phyloP scores from a whole-genome alignment of 2,888 invertebrate genomes.

The Brachynemurus nebulosus region DNA sequence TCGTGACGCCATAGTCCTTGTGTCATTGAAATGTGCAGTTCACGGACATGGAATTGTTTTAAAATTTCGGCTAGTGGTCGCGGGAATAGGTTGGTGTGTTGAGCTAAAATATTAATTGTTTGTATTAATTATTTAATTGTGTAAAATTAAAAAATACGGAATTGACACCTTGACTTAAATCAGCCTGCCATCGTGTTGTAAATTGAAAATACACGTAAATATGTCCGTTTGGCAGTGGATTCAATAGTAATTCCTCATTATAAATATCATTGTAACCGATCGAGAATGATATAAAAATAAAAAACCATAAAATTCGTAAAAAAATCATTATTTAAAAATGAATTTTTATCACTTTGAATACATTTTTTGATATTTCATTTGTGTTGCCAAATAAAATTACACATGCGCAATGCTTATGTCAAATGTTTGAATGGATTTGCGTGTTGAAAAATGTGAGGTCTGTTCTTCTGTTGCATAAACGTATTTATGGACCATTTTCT shows the following conservation, averaged over 20 bases:
- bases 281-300: slow-evolving; percentile 2
- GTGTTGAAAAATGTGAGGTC: too few relatives aligned
- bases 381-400: background rate
- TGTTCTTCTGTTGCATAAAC: too few relatives aligned
- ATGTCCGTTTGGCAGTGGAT: slow-evolving; percentile 70
- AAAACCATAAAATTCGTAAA: background rate
- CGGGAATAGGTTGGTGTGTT: slow-evolving; percentile 78
- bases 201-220: slow-evolving; percentile 87
- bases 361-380: background rate
- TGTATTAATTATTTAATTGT: background rate
- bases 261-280: slow-evolving; percentile 46
- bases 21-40: slow-evolving; percentile 81
- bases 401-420: background rate
- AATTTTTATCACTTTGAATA: background rate
- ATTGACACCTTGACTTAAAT: slow-evolving; percentile 26
- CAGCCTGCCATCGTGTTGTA: slow-evolving; percentile 59
- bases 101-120: slow-evolving; percentile 40
- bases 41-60: slow-evolving; percentile 68
- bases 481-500: too few relatives aligned
- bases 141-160: background rate
- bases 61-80: slow-evolving; percentile 80
- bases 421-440: too few relatives aligned
- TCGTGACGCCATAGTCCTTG: slow-evolving; percentile 90
- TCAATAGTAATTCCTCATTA: slow-evolving; percentile 77
- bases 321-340: background rate